Evolutionary conservation across 2,797 vertebrate genomes (phyloP), one percentile per base, ranked within the genome.

Genomic region (Triplophysa yarkandensis): DNA sequence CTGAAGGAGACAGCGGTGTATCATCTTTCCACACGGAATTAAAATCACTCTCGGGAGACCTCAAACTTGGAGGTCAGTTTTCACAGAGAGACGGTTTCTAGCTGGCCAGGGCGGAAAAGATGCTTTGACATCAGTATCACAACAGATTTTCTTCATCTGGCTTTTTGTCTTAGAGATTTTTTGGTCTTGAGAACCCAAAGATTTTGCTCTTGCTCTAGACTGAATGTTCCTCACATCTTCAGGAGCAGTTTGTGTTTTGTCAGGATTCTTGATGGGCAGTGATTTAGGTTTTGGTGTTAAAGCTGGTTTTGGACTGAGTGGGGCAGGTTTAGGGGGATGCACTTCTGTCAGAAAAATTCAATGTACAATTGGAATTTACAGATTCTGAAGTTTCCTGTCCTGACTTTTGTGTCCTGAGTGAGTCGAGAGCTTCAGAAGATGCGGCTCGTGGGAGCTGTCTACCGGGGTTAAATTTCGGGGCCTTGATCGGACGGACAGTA

Each of bases 61-160:
- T 95, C 92, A 57, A 96, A 98, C 14, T 78, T 93, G 0, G 94
- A 92, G 0, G 94, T 96, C 77, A 97, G 91, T 69, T 94, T n/a
- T 86, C 79, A 85, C 41, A 8, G 95, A 91, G 69, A 97, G 83
- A 2, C 94, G 94, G 64, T 94, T 89, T 21, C 93, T 92, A 69
- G 85, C 85, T 1, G 90, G 67, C 88, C 87, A 84, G 0, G 4
- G 0, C 81, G 76, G 27, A 82, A 84, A 23, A 85, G 87, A 0
- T 52, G 8, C 23, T 63, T 54, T 54, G 9, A 17, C 4, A 2
- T 57, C 34, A 4, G 28, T 8, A 4, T 63, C 68, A 36, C 4
- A n/a, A n/a, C 39, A 13, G 4, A 17, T 19, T 30, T 19, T 67
- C 64, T 68, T 5, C 52, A 21, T 27, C 27, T 8, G 4, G 6